Base-by-base conservation (phyloP, 2,888 invertebrate genomes). In the Chymomyza caudatula region DNA sequence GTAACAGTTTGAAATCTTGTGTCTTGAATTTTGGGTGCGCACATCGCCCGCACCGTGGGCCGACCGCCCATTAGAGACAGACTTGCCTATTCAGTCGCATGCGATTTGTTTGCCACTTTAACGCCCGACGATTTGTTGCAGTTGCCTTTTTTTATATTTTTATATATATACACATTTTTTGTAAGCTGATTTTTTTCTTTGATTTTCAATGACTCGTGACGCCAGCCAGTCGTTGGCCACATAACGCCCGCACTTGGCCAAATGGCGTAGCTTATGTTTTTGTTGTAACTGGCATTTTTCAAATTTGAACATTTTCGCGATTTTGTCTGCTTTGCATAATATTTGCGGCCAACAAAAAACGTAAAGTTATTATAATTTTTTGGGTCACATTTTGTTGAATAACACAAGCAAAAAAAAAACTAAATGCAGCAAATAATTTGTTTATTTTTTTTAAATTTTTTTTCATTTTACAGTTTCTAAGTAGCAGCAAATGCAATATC, bases 241-340 rank as follows among this genome's bases (percentile, higher is more conserved):
- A 20, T 19, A 49, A 49, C 49, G 8, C 52, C 20, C 20, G 52
- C 52, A 22, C 52, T 52, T 20, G 23, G 52, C 44, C 53, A 37
- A 5, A 57, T 65, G 73, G 17, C 53, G 69, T 70, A 71, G 85
- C 76, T 77, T 77, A 11, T 44, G 11, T 52, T 59, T 66, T 78
- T 67, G 74, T 69, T 75, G 71, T 70, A 65, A 68, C 63, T 80
- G 84, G 77, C 86, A 83, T 81, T 79, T 85, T 76, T 83, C 67
- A 79, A 85, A 81, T 85, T 81, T 79, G 80, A 76, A 76, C 77
- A 79, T 77, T 85, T 43, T 42, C 42, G 19, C 23, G 44, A 47
- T 44, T 83, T 81, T 77, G 77, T 82, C 74, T 65, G 77, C 73
- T 80, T 80, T 80, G 79, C 85, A 80, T 82, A 79, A 82, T 85